These are phyloP conservation scores for Hemibagrus guttatus DNA, from an alignment of 2,797 vertebrate genomes.

Conservation along the genomic window DNA sequence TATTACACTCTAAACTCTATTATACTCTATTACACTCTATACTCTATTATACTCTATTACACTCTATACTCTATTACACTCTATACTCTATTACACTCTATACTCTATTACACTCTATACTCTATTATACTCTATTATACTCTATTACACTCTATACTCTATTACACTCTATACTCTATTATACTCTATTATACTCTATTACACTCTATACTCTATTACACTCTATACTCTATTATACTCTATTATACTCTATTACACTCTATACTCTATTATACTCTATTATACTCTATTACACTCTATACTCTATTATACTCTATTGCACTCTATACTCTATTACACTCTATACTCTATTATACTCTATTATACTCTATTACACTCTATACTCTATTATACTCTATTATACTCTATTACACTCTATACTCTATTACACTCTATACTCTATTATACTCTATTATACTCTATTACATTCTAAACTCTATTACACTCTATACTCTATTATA, in stretches of 20 bases:
- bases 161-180: background rate
- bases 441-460: background rate
- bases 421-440: background rate
- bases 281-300: background rate
- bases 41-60: no score
- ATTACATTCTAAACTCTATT: no score
- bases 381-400: background rate
- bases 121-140: background rate
- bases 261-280: background rate
- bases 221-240: background rate
- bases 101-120: background rate
- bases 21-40: background rate
- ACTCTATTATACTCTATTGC: background rate
- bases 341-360: background rate
- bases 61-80: background rate
- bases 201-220: background rate
- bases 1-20: background rate
- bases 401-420: background rate
- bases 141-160: background rate
- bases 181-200: background rate
- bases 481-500: background rate
- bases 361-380: background rate
- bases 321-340: background rate
- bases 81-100: background rate
- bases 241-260: background rate